phyloP scores from a whole-genome alignment of 2,797 vertebrate genomes.

The Muraenolepis orangiensis region DNA sequence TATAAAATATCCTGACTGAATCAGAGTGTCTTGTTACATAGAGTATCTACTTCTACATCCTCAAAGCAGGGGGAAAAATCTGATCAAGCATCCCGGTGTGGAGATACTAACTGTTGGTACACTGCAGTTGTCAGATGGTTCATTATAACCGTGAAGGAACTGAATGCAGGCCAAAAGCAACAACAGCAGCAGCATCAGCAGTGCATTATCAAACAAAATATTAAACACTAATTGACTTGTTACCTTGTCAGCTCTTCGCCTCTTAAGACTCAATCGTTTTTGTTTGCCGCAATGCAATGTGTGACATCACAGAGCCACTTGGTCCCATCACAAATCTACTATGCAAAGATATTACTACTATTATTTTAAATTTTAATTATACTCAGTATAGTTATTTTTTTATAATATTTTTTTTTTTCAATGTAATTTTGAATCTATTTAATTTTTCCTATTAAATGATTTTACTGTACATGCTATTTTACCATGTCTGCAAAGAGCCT shows the following conservation, averaged over 20 bases:
- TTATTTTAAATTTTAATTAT: too few relatives aligned
- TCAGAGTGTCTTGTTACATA: neutral
- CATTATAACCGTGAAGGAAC: neutral
- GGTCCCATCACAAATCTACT: neutral
- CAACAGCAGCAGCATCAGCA: neutral
- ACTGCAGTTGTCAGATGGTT: neutral
- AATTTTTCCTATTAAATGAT: too few relatives aligned
- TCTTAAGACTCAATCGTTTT: neutral
- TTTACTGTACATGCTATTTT: too few relatives aligned
- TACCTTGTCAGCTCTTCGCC: neutral
- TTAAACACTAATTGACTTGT: neutral
- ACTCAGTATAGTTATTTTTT: too few relatives aligned
- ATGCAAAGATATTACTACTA: neutral
- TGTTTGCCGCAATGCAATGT: neutral
- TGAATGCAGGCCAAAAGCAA: neutral
- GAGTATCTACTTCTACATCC: neutral
- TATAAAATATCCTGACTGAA: neutral
- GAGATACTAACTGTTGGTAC: neutral
- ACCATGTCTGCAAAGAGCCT: too few relatives aligned
- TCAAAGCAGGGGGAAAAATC: neutral
- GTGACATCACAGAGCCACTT: neutral
- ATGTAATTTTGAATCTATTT: too few relatives aligned
- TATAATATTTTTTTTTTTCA: too few relatives aligned
- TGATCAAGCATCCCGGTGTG: too few relatives aligned
- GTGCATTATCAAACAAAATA: neutral